Percentiles rank a stretch among this genome's conserved stretches.
Conservation (phyloP, 2,888 invertebrate genomes). For the Loripinus fragilis region DNA sequence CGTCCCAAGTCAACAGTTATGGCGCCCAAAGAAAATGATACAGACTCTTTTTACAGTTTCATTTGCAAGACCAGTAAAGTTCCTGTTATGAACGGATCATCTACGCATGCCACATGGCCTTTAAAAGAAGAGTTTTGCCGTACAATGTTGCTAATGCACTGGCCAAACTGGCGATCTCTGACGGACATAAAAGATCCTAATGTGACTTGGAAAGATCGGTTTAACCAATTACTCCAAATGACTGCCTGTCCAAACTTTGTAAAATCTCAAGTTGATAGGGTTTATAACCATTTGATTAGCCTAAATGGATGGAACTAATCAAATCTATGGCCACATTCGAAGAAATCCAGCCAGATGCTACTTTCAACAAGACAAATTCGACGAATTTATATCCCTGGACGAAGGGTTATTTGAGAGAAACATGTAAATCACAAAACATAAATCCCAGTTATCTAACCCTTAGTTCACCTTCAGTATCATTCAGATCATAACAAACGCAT, state of each 20-base stretch:
- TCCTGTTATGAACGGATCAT: background rate
- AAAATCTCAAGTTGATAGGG: background rate
- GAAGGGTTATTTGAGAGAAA: no score
- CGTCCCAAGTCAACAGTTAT: constrained; percentile 49
- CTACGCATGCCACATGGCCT: constrained; percentile 54
- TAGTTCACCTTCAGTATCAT: no score
- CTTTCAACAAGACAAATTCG: no score
- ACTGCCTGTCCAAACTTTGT: background rate
- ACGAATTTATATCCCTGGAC: no score
- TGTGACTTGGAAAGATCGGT: constrained; percentile 14
- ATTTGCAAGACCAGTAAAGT: background rate
- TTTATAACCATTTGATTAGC: background rate
- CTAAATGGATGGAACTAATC: background rate
- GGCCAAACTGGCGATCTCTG: constrained; percentile 12
- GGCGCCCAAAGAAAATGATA: background rate
- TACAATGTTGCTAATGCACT: constrained; percentile 46
- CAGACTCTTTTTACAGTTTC: background rate
- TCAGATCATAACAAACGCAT: no score
- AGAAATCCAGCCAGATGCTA: background rate
- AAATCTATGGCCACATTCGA: background rate
- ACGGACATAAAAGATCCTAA: constrained; percentile 56
- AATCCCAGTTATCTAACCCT: no score
- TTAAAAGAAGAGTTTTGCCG: constrained; percentile 54
- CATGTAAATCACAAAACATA: no score
- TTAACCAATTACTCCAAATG: background rate